Percentiles rank a stretch among this genome's conserved stretches.
Evolutionary conservation across 2,113 vertebrate genomes (phyloP).

Genomic region (Caloenas nicobarica): DNA sequence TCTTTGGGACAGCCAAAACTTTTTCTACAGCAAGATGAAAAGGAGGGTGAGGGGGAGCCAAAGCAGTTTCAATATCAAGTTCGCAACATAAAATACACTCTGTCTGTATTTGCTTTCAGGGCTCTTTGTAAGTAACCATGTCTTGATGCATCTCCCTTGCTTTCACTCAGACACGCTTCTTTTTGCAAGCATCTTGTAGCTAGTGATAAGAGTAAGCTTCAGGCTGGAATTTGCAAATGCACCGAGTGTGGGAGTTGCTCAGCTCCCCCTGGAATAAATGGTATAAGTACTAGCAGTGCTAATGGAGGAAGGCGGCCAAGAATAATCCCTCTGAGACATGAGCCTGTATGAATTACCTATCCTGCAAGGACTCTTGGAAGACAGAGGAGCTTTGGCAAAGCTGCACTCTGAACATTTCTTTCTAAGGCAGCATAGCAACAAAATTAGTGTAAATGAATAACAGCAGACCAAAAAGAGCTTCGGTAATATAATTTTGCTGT

Average conservation of each 20-base stretch:
- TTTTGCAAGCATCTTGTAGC: background rate
- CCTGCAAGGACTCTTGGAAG: background rate
- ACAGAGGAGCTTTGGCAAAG: constrained; percentile 4
- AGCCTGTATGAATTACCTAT: background rate
- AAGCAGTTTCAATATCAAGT: background rate
- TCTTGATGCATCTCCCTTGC: background rate
- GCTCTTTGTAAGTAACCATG: background rate
- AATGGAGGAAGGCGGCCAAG: constrained; percentile 2
- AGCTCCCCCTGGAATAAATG: background rate
- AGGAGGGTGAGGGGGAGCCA: background rate
- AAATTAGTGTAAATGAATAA: constrained; percentile 1
- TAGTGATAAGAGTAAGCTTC: background rate
- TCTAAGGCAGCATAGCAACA: background rate
- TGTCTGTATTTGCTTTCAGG: background rate
- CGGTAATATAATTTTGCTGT: background rate
- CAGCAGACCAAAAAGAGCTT: background rate
- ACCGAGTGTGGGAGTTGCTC: background rate
- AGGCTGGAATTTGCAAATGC: background rate
- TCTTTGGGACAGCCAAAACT: background rate
- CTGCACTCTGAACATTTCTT: background rate
- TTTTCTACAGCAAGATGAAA: background rate
- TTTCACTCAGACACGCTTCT: background rate
- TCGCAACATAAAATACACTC: background rate
- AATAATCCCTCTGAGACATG: background rate
- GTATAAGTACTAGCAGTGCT: background rate